Conservation (phyloP, 2,888 invertebrate species). For the Xanthorhoe spadicearia region DNA sequence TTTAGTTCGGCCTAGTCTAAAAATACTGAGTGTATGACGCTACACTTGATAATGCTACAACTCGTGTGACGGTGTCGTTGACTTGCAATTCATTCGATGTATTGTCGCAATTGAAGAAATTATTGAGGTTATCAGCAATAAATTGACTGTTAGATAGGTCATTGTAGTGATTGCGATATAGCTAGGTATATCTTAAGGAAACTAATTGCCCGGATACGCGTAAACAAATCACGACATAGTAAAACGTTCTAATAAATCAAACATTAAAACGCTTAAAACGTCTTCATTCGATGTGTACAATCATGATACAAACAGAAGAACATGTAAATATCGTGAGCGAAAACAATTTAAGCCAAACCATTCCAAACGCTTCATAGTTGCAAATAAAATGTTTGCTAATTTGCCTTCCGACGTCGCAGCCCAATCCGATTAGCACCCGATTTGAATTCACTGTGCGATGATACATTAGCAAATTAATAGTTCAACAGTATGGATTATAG, state of each 20-base stretch:
- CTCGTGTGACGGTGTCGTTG: slow-evolving; percentile 77
- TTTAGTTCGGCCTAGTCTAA: slow-evolving; percentile 83
- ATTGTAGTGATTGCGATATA: slow-evolving; percentile 44
- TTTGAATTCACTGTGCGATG: slow-evolving; percentile 57
- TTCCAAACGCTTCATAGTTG: slow-evolving; percentile 36
- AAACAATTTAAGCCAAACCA: slow-evolving; percentile 14
- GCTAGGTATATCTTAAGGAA: neutral
- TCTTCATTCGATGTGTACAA: neutral
- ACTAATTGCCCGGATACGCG: neutral
- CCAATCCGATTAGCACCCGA: slow-evolving; percentile 54
- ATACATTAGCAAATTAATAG: slow-evolving; percentile 70
- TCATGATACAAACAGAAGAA: neutral
- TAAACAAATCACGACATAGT: neutral
- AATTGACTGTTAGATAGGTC: slow-evolving; percentile 56
- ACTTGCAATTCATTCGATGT: slow-evolving; percentile 76
- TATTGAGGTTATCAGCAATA: slow-evolving; percentile 58
- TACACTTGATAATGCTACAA: slow-evolving; percentile 79
- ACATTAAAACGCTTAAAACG: neutral
- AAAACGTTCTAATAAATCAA: neutral
- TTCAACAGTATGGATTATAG: slow-evolving; percentile 36
- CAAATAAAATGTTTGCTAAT: slow-evolving; percentile 44
- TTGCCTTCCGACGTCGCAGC: slow-evolving; percentile 43
- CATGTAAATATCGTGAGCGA: slow-evolving; percentile 18
- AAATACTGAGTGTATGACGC: slow-evolving; percentile 78
- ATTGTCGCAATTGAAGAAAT: slow-evolving; percentile 58